These are phyloP conservation scores for Athalia cordata DNA, from an alignment of 2,888 invertebrate genomes.

Conservation along the genomic window DNA sequence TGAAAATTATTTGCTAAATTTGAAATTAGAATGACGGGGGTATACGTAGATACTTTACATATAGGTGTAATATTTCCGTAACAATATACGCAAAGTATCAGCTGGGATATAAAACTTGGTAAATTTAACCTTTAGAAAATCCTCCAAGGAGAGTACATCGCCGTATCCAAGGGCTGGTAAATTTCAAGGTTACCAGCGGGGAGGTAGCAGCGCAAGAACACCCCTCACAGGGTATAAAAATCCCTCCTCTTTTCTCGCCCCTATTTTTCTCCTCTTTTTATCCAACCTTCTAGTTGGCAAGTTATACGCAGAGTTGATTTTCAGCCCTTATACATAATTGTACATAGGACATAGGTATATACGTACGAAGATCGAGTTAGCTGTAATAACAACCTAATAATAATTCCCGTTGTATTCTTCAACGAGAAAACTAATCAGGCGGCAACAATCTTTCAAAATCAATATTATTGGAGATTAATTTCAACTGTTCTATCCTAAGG, in stretches of 20 bases:
- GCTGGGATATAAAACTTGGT: not conserved
- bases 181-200: conserved; percentile 35
- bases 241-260: conserved; percentile 26
- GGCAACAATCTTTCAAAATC: not conserved
- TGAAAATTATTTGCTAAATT: too few relatives aligned
- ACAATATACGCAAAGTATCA: not conserved
- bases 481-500: not conserved
- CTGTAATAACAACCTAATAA: not conserved
- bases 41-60: too few relatives aligned
- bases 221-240: not conserved
- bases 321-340: not conserved
- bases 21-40: too few relatives aligned
- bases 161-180: conserved; percentile 39
- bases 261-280: conserved; percentile 34
- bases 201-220: not conserved
- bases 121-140: conserved; percentile 23
- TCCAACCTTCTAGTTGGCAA: conserved; percentile 34
- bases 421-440: not conserved
- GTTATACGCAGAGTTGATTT: conserved; percentile 27
- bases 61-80: too few relatives aligned
- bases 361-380: not conserved
- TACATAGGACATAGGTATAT: not conserved
- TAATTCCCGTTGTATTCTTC: too few relatives aligned
- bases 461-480: not conserved
- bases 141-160: conserved; percentile 11